A percentile compares a stretch with the other conserved stretches of the same genome.
phyloP scores from a whole-genome alignment of 2,113 vertebrate species.

The Menura novaehollandiae region DNA sequence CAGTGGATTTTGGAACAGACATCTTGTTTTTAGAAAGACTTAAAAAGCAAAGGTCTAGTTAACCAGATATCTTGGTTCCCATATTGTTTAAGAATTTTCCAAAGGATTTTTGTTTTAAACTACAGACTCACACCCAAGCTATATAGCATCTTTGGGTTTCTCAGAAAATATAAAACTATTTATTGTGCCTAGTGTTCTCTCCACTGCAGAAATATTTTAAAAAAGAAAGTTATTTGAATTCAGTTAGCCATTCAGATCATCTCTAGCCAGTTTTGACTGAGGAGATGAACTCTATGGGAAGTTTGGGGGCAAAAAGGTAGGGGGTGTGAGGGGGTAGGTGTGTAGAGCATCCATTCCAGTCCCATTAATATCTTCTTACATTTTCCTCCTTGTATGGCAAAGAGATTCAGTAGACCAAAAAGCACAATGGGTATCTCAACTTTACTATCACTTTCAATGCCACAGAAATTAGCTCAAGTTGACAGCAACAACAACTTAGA shows the following conservation, averaged over 20 bases:
- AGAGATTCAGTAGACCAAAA: not conserved
- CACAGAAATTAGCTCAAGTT: not conserved
- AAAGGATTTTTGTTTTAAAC: not conserved
- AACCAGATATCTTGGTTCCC: not conserved
- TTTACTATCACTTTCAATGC: not conserved
- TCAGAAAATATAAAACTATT: not conserved
- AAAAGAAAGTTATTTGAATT: not conserved
- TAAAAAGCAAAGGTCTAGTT: not conserved
- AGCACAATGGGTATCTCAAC: not conserved
- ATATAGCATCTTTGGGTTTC: not conserved
- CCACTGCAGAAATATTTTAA: not conserved
- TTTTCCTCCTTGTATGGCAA: not conserved
- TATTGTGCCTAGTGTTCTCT: not conserved
- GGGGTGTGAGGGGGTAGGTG: accelerated
- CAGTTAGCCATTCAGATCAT: not conserved
- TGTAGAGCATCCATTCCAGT: not conserved
- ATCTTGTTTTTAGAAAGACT: not conserved
- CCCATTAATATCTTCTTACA: not conserved
- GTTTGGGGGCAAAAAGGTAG: not conserved
- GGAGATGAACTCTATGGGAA: not conserved
- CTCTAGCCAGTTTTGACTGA: not conserved
- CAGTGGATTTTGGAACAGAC: not conserved
- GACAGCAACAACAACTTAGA: not conserved
- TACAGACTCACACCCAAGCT: not conserved
- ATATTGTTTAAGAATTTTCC: not conserved